These are phyloP conservation scores for Diplazon laetatorius DNA, from an alignment of 2,888 invertebrate genomes.

Conservation along the genomic window DNA sequence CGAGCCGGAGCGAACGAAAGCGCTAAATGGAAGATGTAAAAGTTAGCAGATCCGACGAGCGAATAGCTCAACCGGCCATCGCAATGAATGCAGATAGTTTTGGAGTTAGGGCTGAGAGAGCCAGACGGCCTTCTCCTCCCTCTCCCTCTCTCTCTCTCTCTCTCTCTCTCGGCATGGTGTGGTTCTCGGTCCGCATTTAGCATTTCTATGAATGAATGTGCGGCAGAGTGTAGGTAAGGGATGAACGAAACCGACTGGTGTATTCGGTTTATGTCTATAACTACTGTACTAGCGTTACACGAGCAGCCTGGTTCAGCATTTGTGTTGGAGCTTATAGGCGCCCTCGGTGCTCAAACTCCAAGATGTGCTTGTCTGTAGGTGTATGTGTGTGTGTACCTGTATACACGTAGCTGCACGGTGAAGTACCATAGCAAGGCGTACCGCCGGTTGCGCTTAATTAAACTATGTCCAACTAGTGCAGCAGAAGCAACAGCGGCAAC, in stretches of 20 bases:
- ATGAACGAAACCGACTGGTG: constrained; percentile 45
- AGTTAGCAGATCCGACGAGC: constrained; percentile 12
- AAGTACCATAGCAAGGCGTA: constrained; percentile 62
- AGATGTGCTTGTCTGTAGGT: constrained; percentile 24
- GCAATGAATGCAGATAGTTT: constrained; percentile 45
- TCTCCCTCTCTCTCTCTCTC: constrained; percentile 2
- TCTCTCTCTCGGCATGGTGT: neutral
- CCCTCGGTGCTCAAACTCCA: constrained; percentile 21
- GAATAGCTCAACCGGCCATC: constrained; percentile 16
- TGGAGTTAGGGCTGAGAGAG: constrained; percentile 33
- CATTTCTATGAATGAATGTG: constrained; percentile 58
- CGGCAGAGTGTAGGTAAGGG: constrained; percentile 43
- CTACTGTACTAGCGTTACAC: neutral
- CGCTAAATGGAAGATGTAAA: constrained; percentile 26
- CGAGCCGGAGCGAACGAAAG: constrained; percentile 13
- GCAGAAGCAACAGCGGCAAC: constrained; percentile 33
- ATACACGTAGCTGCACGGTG: constrained; percentile 25
- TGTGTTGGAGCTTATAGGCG: constrained; percentile 33
- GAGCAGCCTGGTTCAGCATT: constrained; percentile 24
- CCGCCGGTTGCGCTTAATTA: constrained; percentile 78
- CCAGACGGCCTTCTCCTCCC: constrained; percentile 11
- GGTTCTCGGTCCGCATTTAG: constrained; percentile 40
- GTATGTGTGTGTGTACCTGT: constrained; percentile 14
- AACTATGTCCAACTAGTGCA: constrained; percentile 75
- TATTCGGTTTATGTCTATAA: constrained; percentile 8